Evolutionary conservation across 2,797 vertebrate species (phyloP).

Genomic region (Pangasius djambal): DNA sequence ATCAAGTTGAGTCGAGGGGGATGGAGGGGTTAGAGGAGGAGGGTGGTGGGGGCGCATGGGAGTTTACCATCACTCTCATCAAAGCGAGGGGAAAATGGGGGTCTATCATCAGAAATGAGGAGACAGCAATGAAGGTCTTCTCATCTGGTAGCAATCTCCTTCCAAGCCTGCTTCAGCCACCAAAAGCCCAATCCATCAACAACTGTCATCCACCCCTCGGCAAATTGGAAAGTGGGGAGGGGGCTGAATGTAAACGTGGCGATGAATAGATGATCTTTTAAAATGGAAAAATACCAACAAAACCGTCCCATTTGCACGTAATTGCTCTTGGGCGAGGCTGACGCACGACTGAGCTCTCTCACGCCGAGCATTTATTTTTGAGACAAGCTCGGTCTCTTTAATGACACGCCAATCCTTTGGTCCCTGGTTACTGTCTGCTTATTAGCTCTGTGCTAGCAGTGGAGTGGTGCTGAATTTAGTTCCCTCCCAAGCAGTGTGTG

Average conservation of each 20-base stretch:
- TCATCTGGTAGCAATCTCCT: conserved; percentile 83
- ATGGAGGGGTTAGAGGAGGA: neutral
- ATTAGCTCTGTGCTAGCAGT: conserved; percentile 68
- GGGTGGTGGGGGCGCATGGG: neutral
- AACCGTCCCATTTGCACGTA: conserved; percentile 68
- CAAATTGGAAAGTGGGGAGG: conserved; percentile 63
- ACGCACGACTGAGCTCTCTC: conserved; percentile 30
- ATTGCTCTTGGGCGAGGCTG: conserved; percentile 66
- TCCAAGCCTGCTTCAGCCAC: conserved; percentile 70
- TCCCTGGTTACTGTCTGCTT: conserved; percentile 56
- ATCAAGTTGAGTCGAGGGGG: neutral
- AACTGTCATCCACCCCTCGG: conserved; percentile 71
- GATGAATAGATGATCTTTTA: conserved; percentile 72
- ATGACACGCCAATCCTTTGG: conserved; percentile 61
- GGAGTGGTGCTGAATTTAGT: conserved; percentile 66
- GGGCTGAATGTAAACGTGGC: conserved; percentile 60
- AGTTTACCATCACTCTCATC: conserved; percentile 40
- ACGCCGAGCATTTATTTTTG: conserved; percentile 68
- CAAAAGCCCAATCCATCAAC: conserved; percentile 80
- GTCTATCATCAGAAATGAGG: conserved; percentile 29
- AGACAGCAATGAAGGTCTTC: conserved; percentile 73
- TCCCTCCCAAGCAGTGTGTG: conserved; percentile 55
- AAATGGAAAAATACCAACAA: conserved; percentile 74
- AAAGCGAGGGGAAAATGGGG: conserved; percentile 30
- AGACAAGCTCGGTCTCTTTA: conserved; percentile 61